These are phyloP conservation scores for Cydia amplana DNA, from an alignment of 1,140 invertebrate species.

Conservation along the genomic window DNA sequence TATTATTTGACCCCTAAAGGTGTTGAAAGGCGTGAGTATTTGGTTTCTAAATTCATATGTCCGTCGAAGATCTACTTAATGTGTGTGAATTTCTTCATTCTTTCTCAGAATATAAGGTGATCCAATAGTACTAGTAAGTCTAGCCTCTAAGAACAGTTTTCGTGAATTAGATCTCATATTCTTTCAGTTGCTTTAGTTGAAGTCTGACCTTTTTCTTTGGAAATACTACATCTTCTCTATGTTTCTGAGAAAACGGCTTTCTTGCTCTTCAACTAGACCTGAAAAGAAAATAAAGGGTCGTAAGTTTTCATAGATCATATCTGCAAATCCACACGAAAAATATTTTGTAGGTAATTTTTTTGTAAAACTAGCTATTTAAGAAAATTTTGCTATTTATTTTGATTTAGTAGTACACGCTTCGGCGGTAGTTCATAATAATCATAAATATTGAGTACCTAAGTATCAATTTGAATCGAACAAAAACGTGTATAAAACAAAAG, in stretches of 20 bases:
- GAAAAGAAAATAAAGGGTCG: not conserved
- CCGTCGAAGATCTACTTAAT: not conserved
- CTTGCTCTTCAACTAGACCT: not conserved
- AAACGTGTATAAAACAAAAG: too few relatives aligned
- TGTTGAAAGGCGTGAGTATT: not conserved
- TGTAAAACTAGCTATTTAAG: too few relatives aligned
- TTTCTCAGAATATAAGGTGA: not conserved
- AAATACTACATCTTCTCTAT: constrained; percentile 25
- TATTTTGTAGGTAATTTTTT: too few relatives aligned
- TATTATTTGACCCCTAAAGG: not conserved
- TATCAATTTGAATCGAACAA: too few relatives aligned
- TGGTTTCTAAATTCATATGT: not conserved
- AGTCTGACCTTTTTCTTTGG: not conserved
- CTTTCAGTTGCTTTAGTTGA: not conserved
- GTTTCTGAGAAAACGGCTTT: constrained; percentile 12
- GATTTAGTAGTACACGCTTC: too few relatives aligned
- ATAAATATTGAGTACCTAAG: too few relatives aligned
- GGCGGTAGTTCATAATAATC: too few relatives aligned
- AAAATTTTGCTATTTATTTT: too few relatives aligned
- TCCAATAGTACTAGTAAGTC: not conserved
- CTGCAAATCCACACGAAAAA: not conserved
- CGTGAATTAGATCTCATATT: constrained; percentile 2
- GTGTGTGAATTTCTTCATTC: not conserved
- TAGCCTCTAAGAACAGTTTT: not conserved
- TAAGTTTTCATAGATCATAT: not conserved